A percentile compares a stretch with the other conserved stretches of the same genome.
Evolutionary conservation across 35 echinoderm and acorn worm species (phyloP).

Genomic region (Chiridota heheva): DNA sequence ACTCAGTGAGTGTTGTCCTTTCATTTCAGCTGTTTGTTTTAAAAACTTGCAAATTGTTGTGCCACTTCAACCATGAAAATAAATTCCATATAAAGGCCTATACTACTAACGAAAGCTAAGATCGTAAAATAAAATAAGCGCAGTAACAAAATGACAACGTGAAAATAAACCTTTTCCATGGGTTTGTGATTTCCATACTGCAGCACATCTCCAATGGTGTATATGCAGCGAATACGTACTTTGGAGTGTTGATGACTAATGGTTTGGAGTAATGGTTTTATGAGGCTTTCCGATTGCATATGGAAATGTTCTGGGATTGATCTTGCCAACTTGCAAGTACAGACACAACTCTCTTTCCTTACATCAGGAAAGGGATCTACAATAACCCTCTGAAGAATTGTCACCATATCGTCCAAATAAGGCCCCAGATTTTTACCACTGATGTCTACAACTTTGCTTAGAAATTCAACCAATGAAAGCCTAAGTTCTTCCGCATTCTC

Average conservation of each 20-base stretch:
- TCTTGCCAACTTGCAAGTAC: conserved; percentile 73
- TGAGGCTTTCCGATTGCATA: conserved; percentile 84
- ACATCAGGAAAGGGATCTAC: conserved; percentile 95
- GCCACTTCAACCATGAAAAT: too few relatives aligned
- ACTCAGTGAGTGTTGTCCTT: too few relatives aligned
- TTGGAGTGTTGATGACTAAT: conserved; percentile 96
- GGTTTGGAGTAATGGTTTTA: conserved; percentile 65
- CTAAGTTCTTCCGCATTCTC: conserved; percentile 86
- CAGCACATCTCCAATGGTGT: conserved; percentile 87
- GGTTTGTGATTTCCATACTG: conserved; percentile 95
- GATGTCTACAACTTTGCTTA: conserved; percentile 65
- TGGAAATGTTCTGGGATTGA: conserved; percentile 89
- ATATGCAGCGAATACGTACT: conserved; percentile 74
- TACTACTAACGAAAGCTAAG: too few relatives aligned
- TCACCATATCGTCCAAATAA: conserved; percentile 88
- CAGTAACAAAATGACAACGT: conserved; percentile 59
- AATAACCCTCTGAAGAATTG: conserved; percentile 74
- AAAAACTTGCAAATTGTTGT: too few relatives aligned
- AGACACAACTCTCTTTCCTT: conserved; percentile 82
- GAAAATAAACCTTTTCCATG: conserved; percentile 70
- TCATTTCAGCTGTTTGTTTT: too few relatives aligned
- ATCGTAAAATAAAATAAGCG: too few relatives aligned
- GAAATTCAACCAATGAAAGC: conserved; percentile 59
- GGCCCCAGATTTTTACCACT: conserved; percentile 51
- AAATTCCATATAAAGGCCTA: too few relatives aligned